phyloP scores from a whole-genome alignment of 1,140 invertebrate species.

The Drosophila fuyamai region DNA sequence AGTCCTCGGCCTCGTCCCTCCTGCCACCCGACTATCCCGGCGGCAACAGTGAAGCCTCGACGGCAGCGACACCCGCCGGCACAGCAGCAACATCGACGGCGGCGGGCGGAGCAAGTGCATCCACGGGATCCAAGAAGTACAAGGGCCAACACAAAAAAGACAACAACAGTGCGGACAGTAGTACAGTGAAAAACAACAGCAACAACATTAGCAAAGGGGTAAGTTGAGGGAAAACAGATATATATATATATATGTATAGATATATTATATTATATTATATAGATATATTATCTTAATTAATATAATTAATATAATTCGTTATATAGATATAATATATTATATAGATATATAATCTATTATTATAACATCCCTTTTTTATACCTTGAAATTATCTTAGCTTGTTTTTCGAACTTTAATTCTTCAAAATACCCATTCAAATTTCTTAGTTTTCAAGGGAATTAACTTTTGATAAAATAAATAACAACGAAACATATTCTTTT shows the following conservation, averaged over 20 bases:
- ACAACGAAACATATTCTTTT: too few relatives aligned
- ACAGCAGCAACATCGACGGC: slow-evolving; percentile 5
- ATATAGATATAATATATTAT: too few relatives aligned
- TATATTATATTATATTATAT: too few relatives aligned
- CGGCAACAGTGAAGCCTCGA: slow-evolving; percentile 15
- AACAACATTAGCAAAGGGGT: slow-evolving; percentile 51
- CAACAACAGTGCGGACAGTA: slow-evolving; percentile 42
- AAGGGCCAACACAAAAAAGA: slow-evolving; percentile 71
- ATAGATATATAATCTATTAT: too few relatives aligned
- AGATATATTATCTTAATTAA: too few relatives aligned
- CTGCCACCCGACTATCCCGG: slow-evolving; percentile 10
- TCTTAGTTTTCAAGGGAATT: too few relatives aligned
- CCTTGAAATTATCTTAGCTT: too few relatives aligned
- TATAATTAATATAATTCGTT: too few relatives aligned
- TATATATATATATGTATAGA: background rate
- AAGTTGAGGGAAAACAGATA: slow-evolving; percentile 36
- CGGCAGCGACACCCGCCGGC: slow-evolving; percentile 23
- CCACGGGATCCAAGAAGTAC: slow-evolving; percentile 58
- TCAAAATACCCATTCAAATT: too few relatives aligned
- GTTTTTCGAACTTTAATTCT: too few relatives aligned
- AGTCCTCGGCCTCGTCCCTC: slow-evolving; percentile 29
- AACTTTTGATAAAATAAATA: too few relatives aligned
- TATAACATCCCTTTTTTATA: too few relatives aligned
- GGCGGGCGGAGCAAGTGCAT: slow-evolving; percentile 10
- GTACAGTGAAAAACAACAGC: slow-evolving; percentile 28